These are phyloP conservation scores for Dendropsophus ebraccatus DNA, from an alignment of 2,113 vertebrate species.

Conservation along the genomic window DNA sequence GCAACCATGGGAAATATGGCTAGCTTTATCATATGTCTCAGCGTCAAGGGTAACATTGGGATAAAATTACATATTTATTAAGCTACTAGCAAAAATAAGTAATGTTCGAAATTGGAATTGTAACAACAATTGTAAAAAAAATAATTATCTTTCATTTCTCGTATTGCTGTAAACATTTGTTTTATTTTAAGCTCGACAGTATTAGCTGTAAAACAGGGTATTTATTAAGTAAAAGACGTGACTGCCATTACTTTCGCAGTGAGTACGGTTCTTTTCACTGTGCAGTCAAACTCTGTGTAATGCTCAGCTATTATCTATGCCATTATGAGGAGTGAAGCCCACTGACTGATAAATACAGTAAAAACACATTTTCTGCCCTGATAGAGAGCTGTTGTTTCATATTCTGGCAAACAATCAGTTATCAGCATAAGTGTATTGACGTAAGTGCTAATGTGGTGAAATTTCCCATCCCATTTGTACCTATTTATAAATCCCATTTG, in stretches of 20 bases:
- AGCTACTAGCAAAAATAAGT: too few relatives aligned
- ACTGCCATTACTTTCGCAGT: neutral
- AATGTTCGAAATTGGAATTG: too few relatives aligned
- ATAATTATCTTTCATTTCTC: too few relatives aligned
- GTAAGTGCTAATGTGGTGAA: constrained; percentile 25
- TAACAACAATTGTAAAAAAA: too few relatives aligned
- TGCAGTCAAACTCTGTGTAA: constrained; percentile 1
- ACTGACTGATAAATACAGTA: constrained; percentile 16
- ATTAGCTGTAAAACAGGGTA: neutral
- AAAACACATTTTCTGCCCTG: constrained; percentile 10
- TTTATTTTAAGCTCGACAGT: neutral
- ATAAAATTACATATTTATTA: too few relatives aligned
- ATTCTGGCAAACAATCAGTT: constrained; percentile 8
- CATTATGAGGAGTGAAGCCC: constrained; percentile 11
- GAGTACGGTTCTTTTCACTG: neutral
- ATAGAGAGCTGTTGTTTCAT: constrained; percentile 31
- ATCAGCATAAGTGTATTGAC: constrained; percentile 37
- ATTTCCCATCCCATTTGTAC: constrained; percentile 1
- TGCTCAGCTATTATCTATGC: constrained; percentile 28
- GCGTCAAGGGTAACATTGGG: too few relatives aligned
- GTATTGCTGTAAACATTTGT: neutral
- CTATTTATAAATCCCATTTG: constrained; percentile 39
- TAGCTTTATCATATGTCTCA: neutral
- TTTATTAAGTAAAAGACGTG: neutral
- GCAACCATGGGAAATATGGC: neutral